phyloP scores from a whole-genome alignment of 2,888 invertebrate species.

The Mechanitis mazaeus region DNA sequence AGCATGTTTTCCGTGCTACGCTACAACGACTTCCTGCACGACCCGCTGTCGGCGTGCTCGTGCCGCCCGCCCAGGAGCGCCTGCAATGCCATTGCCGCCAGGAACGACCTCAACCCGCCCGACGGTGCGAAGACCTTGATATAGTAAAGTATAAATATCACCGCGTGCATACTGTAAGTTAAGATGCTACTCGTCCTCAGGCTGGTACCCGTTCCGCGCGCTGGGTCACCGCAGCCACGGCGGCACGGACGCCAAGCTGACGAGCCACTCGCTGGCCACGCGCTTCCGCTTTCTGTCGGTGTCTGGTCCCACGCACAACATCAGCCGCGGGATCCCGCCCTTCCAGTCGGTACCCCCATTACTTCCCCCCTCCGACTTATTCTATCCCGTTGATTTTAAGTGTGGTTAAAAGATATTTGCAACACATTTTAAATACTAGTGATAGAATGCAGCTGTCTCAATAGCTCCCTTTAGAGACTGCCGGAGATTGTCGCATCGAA shows the following conservation, averaged over 20 bases:
- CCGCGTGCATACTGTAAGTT: too few species aligned
- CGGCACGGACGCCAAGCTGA: conserved; percentile 82
- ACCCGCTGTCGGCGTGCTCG: conserved; percentile 80
- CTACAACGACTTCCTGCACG: conserved; percentile 83
- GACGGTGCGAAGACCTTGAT: conserved; percentile 63
- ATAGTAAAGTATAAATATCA: too few species aligned
- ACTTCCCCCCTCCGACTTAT: too few species aligned
- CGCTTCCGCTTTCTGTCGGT: conserved; percentile 75
- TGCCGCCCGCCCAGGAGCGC: conserved; percentile 83
- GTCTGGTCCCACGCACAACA: conserved; percentile 68
- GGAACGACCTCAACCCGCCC: conserved; percentile 82
- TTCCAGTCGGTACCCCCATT: conserved; percentile 63
- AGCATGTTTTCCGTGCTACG: conserved; percentile 78
- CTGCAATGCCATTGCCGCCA: conserved; percentile 82
- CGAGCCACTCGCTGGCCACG: conserved; percentile 50
- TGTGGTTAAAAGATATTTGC: too few species aligned
- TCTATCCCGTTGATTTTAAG: too few species aligned
- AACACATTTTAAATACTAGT: too few species aligned
- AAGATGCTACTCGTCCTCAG: conserved; percentile 33
- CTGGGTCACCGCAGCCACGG: conserved; percentile 83
- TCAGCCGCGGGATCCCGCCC: conserved; percentile 78
- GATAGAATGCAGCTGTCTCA: too few species aligned
- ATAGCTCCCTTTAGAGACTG: too few species aligned
- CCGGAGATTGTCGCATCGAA: too few species aligned
- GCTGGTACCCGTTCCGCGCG: conserved; percentile 81